Base-by-base conservation (phyloP, 2,113 vertebrate species). In the Columbina picui region DNA sequence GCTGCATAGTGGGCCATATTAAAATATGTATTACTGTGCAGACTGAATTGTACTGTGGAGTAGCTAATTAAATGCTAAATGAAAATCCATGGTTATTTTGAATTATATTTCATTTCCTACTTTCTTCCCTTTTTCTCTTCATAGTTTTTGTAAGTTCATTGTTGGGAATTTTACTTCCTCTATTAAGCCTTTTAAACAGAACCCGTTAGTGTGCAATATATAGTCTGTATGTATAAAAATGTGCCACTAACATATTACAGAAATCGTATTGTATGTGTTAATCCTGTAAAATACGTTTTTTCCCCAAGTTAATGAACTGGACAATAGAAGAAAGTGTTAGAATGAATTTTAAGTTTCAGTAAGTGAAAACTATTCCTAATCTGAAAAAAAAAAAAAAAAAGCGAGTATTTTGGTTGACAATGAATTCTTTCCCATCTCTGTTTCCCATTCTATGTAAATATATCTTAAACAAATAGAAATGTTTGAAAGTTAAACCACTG, bases 21-120 rank as follows among this genome's bases (percentile, higher is more conserved):
- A 76, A 95, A 93, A 70, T 96, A 89, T 22, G 22, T 56, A 69
- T 79, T 74, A 64, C 18, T 36, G 16, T 92, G 57, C 70, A 91
- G 30, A 20, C 22, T 79, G n/a, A 89, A 89, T 25, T 87, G 27
- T 17, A 32, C 71, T 87, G 7, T 84, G 32, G 15, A 81, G 22
- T 9, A 86, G 29, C 11, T 89, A 87, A 74, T 69, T 85, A 47
- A 91, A 70, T 71, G 63, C 50, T 78, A 53, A 82, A 67, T 77
- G 61, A 79, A 90, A 93, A 93, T 56, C 7, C 5, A 4, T 45
- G 0, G 12, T 77, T 45, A 18, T 63, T 84, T 41, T 50, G 30
- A 75, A 89, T 64, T 52, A 34, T 2, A 25, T 36, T 38, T 78
- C 0, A 20, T 81, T 89, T 50, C 12, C 29, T 76, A 23, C 13